Evolutionary conservation across 2,888 invertebrate genomes (phyloP), one percentile per base, ranked within the genome.

Genomic region (Pseudococcus longispinus): DNA sequence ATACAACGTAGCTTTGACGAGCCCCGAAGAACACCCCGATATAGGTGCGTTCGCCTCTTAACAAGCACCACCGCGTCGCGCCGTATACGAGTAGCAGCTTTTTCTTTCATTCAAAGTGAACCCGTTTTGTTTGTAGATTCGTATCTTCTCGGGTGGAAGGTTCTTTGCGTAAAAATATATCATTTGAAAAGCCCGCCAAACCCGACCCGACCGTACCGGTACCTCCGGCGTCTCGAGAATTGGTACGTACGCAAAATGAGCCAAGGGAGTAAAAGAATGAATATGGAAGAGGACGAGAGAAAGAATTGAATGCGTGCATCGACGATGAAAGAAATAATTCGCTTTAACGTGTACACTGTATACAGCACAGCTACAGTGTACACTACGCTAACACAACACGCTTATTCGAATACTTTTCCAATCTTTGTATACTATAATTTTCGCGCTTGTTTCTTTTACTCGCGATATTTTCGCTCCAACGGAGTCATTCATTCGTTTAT

Each of bases 131-230:
- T 80, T 42, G 77, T 80, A 80, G 77, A 80, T 80, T 80, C 20
- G 77, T 80, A 80, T 80, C 37, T 42, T 80, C 37, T 80, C 77
- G 42, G 77, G 42, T 74, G 74, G 77, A 80, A 80, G 77, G 77
- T 80, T 80, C 37, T 80, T 80, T 42, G 70, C 70, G 77, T 80
- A 70, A 46, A 70, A 87, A 55, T 87, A 23, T 42, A 32, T 87
- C 51, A 55, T 51, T 87, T 77, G 86, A 70, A 70, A 70, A 70
- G 70, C 70, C 2, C 70, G 23, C 60, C 60, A 60, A n/a, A 55
- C n/a, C 23, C 51, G n/a, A n/a, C 46, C 37, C 37, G 37, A 55
- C n/a, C 55, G 55, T 15, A n/a, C 11, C n/a, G n/a, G 55, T 15
- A n/a, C 11, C 60, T 20, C 70, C 29, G 8, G 15, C 70, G 26